These are phyloP conservation scores for Pachycephala philippinensis DNA, from an alignment of 2,113 vertebrate genomes.

Conservation along the genomic window DNA sequence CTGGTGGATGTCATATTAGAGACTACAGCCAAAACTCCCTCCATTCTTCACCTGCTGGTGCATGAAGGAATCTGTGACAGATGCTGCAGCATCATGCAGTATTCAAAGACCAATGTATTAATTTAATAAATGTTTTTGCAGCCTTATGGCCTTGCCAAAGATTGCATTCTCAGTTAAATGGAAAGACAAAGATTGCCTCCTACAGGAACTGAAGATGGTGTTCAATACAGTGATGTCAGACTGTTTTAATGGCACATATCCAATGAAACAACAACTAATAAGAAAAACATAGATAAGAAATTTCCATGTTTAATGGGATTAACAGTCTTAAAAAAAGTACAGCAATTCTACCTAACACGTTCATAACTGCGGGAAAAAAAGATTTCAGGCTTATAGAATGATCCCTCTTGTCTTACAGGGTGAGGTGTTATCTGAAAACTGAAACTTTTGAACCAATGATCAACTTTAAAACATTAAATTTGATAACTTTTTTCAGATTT, in stretches of 20 bases:
- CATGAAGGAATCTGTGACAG: conserved; percentile 27
- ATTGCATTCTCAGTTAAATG: not conserved
- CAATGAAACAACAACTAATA: not conserved
- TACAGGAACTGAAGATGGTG: not conserved
- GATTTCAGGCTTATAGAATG: not conserved
- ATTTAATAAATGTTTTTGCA: conserved; percentile 7
- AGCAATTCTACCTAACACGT: not conserved
- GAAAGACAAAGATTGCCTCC: not conserved
- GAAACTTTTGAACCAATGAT: not conserved
- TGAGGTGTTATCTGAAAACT: not conserved
- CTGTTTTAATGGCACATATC: not conserved
- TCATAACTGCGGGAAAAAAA: not conserved
- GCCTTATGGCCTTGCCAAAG: not conserved
- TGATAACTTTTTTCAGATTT: not conserved
- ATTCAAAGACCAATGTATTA: conserved; percentile 18
- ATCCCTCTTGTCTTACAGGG: not conserved
- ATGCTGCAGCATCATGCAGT: not conserved
- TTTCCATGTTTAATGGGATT: not conserved
- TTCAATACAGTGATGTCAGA: not conserved
- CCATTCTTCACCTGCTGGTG: conserved; percentile 7
- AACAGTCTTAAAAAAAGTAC: not conserved
- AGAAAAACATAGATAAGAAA: not conserved
- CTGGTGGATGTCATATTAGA: not conserved
- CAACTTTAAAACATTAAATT: not conserved
- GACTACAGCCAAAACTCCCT: not conserved